Percentiles rank a stretch among this genome's conserved stretches.
These are phyloP conservation scores for Cryptoblepharus egeriae DNA, from an alignment of 2,797 vertebrate species.

Conservation along the genomic window DNA sequence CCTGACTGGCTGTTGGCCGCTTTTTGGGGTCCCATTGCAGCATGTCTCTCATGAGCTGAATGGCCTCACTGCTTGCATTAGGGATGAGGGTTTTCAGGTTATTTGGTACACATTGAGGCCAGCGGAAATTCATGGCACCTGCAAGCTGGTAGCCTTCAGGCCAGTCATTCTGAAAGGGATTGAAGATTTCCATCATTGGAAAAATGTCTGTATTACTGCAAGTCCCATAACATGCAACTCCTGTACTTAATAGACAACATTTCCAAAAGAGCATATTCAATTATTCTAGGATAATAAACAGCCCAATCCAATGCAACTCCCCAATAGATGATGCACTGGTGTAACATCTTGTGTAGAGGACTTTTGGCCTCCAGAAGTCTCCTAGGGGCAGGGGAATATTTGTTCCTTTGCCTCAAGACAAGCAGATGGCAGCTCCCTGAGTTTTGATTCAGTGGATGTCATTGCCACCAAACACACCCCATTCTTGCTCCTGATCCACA, in stretches of 20 bases:
- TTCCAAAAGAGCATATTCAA: not conserved
- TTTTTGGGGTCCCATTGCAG: constrained; percentile 86
- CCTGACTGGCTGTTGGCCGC: constrained; percentile 83
- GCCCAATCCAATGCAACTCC: too few relatives aligned
- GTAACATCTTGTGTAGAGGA: too few relatives aligned
- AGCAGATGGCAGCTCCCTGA: too few relatives aligned
- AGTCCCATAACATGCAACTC: not conserved
- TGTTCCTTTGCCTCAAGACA: too few relatives aligned
- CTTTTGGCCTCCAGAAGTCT: too few relatives aligned
- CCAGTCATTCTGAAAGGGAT: constrained; percentile 80
- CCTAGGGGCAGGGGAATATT: too few relatives aligned
- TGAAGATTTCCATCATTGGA: constrained; percentile 29
- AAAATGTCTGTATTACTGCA: not conserved
- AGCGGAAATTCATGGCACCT: constrained; percentile 81
- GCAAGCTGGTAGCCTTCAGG: constrained; percentile 85
- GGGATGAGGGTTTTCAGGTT: constrained; percentile 83
- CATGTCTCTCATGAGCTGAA: constrained; percentile 85
- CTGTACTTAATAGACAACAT: not conserved
- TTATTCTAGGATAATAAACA: not conserved
- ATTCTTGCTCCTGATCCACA: not conserved
- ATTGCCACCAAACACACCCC: too few relatives aligned
- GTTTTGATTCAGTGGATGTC: too few relatives aligned
- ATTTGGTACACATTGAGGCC: constrained; percentile 83
- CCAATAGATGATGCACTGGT: too few relatives aligned
- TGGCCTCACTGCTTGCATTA: constrained; percentile 81